Evolutionary conservation across 92 coral and sea anemone species (phyloP).

Genomic region (Pocillopora grandis): DNA sequence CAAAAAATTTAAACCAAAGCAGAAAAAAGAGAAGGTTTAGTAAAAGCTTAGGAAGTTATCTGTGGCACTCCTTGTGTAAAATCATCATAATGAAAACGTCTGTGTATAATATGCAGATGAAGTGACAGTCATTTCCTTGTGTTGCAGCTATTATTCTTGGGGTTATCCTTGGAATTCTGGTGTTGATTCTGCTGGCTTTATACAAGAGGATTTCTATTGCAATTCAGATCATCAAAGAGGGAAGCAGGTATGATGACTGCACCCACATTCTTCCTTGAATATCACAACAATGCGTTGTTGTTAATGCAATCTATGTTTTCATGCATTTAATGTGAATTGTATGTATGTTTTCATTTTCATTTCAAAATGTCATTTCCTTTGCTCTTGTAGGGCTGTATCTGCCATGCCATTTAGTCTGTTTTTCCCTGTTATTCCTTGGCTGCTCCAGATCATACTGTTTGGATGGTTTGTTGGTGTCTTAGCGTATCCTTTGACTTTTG

Average conservation of each 20-base stretch:
- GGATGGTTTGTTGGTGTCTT: constrained; percentile 93
- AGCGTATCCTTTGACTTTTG: constrained; percentile 82
- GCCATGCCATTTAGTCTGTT: constrained; percentile 87
- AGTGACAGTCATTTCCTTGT: not conserved
- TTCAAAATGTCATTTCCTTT: not conserved
- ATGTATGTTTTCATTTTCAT: not conserved
- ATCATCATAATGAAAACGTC: too few relatives aligned
- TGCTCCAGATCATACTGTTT: constrained; percentile 85
- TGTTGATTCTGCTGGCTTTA: constrained; percentile 83
- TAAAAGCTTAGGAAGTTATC: too few relatives aligned
- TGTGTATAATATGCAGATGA: too few relatives aligned
- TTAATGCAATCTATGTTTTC: too few relatives aligned
- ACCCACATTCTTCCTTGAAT: not conserved
- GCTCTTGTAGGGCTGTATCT: constrained; percentile 74
- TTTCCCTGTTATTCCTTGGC: constrained; percentile 96
- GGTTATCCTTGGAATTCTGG: constrained; percentile 73
- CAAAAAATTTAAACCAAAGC: too few relatives aligned
- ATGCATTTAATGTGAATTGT: not conserved
- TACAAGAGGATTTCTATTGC: constrained; percentile 93
- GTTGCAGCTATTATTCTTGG: constrained; percentile 87
- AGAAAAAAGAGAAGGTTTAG: too few relatives aligned
- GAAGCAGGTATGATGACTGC: constrained; percentile 70
- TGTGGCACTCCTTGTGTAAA: too few relatives aligned
- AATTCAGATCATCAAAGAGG: constrained; percentile 86
- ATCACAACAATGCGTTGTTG: too few relatives aligned